Evolutionary conservation across 2,888 invertebrate genomes (phyloP), one percentile per base, ranked within the genome.

Genomic region (Cantharis rufa): DNA sequence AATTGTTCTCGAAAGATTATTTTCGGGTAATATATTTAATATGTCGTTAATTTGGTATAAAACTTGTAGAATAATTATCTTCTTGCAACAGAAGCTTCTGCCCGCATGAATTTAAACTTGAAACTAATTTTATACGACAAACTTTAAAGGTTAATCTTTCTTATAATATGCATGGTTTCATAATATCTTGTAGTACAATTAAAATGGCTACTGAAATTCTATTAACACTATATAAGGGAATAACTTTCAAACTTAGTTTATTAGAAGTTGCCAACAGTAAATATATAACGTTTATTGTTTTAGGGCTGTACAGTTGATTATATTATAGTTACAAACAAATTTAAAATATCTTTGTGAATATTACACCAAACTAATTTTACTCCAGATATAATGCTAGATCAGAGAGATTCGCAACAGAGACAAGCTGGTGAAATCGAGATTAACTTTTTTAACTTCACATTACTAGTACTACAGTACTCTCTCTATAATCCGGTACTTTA

Each of bases 61-160:
- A 66, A 66, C 64, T 66, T 21, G n/a, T 24, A 21, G 15, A 66
- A 13, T 66, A 66, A 66, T 66, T 66, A 66, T 66, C 64, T 66
- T 24, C n/a, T 66, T 21, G 64, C 21, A 21, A 66, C 64, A 66
- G 24, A 66, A 66, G 18, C 24, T 21, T n/a, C 18, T 21, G 24
- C 18, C 64, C 64, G 64, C 64, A 66, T 66, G 64, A 66, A 66
- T 66, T 66, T 66, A 66, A 66, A 66, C 64, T 66, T 66, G 18
- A 24, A 66, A 66, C 64, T 66, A 66, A 66, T 66, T 66, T 21
- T 66, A 66, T 66, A 66, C 13, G 64, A 66, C 64, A 66, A 66
- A 66, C 64, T 66, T 66, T 66, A 66, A 48, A 66, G 64, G 64
- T 66, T 66, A 66, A 66, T 66, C 64, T 66, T 66, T 66, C 24